Evolutionary conservation across 2,888 invertebrate genomes (phyloP).

Genomic region (Macrosoma leucophasiata): DNA sequence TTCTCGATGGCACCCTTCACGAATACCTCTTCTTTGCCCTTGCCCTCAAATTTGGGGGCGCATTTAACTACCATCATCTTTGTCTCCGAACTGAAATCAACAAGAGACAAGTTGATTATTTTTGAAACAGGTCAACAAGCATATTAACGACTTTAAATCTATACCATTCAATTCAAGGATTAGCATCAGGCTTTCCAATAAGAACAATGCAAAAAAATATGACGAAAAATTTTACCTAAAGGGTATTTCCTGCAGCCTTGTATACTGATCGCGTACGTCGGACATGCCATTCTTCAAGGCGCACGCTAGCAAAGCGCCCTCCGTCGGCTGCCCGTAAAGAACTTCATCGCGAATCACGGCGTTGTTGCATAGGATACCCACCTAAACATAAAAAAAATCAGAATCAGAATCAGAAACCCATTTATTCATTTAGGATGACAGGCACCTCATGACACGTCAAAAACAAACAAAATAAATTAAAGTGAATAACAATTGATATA

Average conservation of each 20-base stretch:
- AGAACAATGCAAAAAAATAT: neutral
- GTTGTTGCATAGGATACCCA: slow-evolving; percentile 96
- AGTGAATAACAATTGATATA: too few relatives aligned
- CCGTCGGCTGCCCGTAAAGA: slow-evolving; percentile 96
- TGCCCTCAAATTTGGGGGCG: slow-evolving; percentile 85
- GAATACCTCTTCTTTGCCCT: slow-evolving; percentile 86
- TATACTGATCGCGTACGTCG: slow-evolving; percentile 85
- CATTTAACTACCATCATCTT: slow-evolving; percentile 99
- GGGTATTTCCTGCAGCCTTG: slow-evolving; percentile 94
- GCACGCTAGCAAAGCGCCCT: slow-evolving; percentile 95
- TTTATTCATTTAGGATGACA: too few relatives aligned
- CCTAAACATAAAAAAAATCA: too few relatives aligned
- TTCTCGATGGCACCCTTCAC: slow-evolving; percentile 97
- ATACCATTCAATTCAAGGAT: too few relatives aligned
- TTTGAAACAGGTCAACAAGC: too few relatives aligned
- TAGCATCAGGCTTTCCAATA: too few relatives aligned
- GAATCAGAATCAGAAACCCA: too few relatives aligned
- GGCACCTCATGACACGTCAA: too few relatives aligned
- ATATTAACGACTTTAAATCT: too few relatives aligned
- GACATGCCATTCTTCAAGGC: slow-evolving; percentile 95
- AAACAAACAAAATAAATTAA: too few relatives aligned
- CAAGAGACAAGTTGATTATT: neutral
- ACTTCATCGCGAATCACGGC: slow-evolving; percentile 90
- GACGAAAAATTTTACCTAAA: slow-evolving; percentile 73
- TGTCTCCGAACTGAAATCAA: slow-evolving; percentile 85